Evolutionary conservation across 2,888 invertebrate genomes (phyloP).

Genomic region (Caenorhabditis auriculariae): DNA sequence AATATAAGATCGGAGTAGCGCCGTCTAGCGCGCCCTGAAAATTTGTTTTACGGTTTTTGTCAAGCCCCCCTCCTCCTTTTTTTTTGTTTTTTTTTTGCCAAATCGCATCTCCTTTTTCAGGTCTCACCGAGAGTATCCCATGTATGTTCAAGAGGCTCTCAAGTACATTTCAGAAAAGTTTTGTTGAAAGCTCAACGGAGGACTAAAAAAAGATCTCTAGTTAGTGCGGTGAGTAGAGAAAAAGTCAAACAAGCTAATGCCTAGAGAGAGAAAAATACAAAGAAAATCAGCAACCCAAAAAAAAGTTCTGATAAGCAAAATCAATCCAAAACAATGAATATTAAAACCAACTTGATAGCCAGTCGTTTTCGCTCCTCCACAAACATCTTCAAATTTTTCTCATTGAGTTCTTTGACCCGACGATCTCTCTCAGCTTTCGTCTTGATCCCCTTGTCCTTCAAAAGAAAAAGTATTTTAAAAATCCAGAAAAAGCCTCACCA

Average conservation of each 20-base stretch:
- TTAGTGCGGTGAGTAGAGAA: no score
- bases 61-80: no score
- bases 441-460: slow-evolving; percentile 86
- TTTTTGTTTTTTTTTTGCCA: no score
- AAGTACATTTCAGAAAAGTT: no score
- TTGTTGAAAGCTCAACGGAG: neutral
- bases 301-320: neutral
- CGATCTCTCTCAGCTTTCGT: slow-evolving; percentile 89
- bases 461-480: slow-evolving; percentile 65
- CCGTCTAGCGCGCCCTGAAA: no score
- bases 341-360: slow-evolving; percentile 46
- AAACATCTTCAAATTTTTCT: slow-evolving; percentile 70
- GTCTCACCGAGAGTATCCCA: no score
- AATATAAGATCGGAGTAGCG: no score
- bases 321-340: neutral
- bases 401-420: slow-evolving; percentile 85
- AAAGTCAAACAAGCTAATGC: neutral
- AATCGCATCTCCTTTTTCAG: no score
- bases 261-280: neutral
- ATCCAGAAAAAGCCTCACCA: slow-evolving; percentile 25
- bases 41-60: no score
- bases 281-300: neutral
- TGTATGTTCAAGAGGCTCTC: no score
- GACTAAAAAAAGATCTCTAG: neutral
- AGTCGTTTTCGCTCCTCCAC: slow-evolving; percentile 62